Conservation (phyloP, 2,113 vertebrate genomes). For the Bombycilla garrulus region DNA sequence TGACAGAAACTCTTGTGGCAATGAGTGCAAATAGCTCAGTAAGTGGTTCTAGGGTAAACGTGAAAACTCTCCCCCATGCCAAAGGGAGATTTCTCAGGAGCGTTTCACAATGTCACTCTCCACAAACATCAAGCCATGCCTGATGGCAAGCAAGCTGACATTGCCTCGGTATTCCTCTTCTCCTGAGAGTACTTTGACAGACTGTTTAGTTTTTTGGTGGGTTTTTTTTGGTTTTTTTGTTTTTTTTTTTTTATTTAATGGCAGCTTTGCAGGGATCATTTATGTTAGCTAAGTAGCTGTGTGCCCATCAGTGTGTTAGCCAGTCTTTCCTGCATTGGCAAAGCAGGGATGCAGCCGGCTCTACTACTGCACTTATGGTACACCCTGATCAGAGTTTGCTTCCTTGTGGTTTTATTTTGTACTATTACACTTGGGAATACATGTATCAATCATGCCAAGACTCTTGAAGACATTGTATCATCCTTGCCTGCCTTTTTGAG, state of each 20-base stretch:
- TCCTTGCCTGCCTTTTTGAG: not conserved
- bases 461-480: not conserved
- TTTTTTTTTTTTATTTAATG: not conserved
- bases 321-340: not conserved
- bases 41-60: conserved; percentile 56
- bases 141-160: conserved; percentile 39
- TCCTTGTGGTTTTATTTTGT: not conserved
- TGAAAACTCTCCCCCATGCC: conserved; percentile 40
- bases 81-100: conserved; percentile 64
- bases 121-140: conserved; percentile 52
- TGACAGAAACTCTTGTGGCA: conserved; percentile 64
- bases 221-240: not conserved
- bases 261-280: not conserved
- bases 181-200: conserved; percentile 32
- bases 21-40: conserved; percentile 63
- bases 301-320: not conserved
- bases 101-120: conserved; percentile 59
- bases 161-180: not conserved
- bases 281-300: not conserved
- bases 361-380: not conserved
- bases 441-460: not conserved
- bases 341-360: not conserved
- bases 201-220: not conserved
- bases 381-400: not conserved
- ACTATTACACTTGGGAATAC: not conserved